Evolutionary conservation across 1,140 invertebrate species (phyloP).

Genomic region (Rhynchophorus ferrugineus): DNA sequence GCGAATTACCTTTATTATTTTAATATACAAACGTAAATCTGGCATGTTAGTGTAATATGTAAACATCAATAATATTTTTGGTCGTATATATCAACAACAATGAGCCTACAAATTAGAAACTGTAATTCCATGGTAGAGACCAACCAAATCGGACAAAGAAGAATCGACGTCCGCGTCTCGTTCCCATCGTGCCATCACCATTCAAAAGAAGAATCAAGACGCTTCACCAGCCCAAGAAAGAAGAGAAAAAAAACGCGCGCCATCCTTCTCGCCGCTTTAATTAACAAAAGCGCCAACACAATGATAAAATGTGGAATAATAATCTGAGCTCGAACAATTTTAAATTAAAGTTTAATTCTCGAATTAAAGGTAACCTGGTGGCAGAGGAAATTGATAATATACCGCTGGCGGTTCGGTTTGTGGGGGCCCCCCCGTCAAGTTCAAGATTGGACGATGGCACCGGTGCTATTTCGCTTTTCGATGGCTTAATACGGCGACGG

Average conservation of each 20-base stretch:
- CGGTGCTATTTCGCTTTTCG: conserved; percentile 1
- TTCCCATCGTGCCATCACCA: too few species aligned
- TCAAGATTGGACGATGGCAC: conserved; percentile 10
- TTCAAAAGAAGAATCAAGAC: too few species aligned
- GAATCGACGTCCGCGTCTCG: too few species aligned
- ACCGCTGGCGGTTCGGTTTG: background rate
- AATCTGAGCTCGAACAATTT: conserved; percentile 8
- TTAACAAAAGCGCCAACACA: background rate
- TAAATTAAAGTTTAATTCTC: conserved; percentile 19
- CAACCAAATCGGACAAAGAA: too few species aligned
- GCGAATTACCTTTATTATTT: too few species aligned
- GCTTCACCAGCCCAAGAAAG: too few species aligned
- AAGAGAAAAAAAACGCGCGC: background rate
- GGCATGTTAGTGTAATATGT: too few species aligned
- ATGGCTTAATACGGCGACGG: conserved; percentile 1
- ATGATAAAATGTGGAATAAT: conserved; percentile 14
- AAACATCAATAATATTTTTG: too few species aligned
- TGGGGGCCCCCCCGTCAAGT: conserved; percentile 4
- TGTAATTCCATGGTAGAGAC: too few species aligned
- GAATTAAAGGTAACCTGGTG: conserved; percentile 16
- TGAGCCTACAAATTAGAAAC: too few species aligned
- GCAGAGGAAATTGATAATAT: conserved; percentile 14
- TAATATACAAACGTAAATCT: too few species aligned
- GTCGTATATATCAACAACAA: too few species aligned
- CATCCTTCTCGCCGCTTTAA: background rate